phyloP scores from a whole-genome alignment of 1,140 invertebrate genomes.

The Cotesia typhae region DNA sequence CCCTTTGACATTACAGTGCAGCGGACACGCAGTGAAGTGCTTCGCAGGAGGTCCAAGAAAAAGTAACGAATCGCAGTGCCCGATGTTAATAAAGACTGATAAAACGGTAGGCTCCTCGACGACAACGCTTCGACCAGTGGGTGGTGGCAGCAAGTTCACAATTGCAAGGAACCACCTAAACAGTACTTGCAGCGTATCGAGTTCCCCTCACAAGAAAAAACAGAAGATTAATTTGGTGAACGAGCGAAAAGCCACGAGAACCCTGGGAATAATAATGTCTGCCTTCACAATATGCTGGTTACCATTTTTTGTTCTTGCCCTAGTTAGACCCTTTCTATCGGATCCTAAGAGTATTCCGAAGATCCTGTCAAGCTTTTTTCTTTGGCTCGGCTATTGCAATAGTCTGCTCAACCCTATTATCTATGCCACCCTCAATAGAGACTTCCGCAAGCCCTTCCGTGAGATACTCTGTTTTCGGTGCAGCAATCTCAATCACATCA shows the following conservation, averaged over 20 bases:
- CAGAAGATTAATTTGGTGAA: slow-evolving; percentile 83
- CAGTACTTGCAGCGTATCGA: slow-evolving; percentile 62
- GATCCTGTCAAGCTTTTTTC: slow-evolving; percentile 72
- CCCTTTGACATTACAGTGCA: slow-evolving; percentile 68
- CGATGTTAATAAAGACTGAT: slow-evolving; percentile 70
- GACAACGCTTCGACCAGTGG: slow-evolving; percentile 36
- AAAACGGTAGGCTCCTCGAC: slow-evolving; percentile 46
- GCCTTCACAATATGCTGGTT: slow-evolving; percentile 97
- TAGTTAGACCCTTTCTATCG: slow-evolving; percentile 82
- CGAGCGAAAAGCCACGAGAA: slow-evolving; percentile 94
- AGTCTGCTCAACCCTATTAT: slow-evolving; percentile 93
- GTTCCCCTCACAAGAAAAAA: slow-evolving; percentile 73
- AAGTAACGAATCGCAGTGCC: slow-evolving; percentile 79
- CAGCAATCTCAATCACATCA: slow-evolving; percentile 87
- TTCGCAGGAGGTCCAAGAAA: slow-evolving; percentile 71
- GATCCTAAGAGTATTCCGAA: slow-evolving; percentile 71
- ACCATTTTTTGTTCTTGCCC: slow-evolving; percentile 93
- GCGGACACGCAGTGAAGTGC: slow-evolving; percentile 67
- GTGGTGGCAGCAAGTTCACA: slow-evolving; percentile 44
- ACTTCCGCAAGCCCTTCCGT: slow-evolving; percentile 92
- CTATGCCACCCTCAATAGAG: slow-evolving; percentile 89
- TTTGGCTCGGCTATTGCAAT: slow-evolving; percentile 95
- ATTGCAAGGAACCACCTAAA: slow-evolving; percentile 60
- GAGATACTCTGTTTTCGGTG: slow-evolving; percentile 90
- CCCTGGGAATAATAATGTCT: slow-evolving; percentile 96